These are phyloP conservation scores for Drosophila bocqueti DNA, from an alignment of 1,140 invertebrate species.

Conservation along the genomic window DNA sequence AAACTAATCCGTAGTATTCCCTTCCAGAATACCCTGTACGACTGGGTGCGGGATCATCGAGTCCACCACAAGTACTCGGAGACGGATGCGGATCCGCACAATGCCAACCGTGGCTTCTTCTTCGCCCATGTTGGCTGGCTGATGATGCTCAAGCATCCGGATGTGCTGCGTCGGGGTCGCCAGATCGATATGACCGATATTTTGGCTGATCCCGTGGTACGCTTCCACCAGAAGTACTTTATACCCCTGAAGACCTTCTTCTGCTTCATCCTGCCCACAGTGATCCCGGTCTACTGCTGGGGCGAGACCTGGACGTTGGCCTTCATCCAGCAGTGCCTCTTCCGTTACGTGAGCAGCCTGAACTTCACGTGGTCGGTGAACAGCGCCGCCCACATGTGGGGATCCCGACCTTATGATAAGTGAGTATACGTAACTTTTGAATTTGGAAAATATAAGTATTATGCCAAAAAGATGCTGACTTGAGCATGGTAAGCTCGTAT, in stretches of 20 bases:
- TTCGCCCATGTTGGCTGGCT: constrained; percentile 97
- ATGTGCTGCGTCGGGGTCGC: constrained; percentile 90
- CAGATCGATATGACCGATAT: constrained; percentile 93
- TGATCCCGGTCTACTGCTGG: constrained; percentile 91
- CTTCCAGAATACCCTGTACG: constrained; percentile 87
- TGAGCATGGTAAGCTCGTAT: not conserved
- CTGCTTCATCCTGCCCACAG: constrained; percentile 92
- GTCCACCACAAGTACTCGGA: constrained; percentile 96
- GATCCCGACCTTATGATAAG: constrained; percentile 85
- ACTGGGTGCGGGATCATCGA: constrained; percentile 93
- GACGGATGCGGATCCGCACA: constrained; percentile 96
- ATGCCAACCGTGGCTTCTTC: constrained; percentile 95
- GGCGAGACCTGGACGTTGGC: constrained; percentile 88
- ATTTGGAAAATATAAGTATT: not conserved
- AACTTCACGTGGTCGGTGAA: constrained; percentile 97
- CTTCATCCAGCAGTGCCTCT: constrained; percentile 87
- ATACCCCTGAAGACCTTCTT: constrained; percentile 88
- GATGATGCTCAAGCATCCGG: constrained; percentile 93
- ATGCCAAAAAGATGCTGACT: constrained; percentile 10
- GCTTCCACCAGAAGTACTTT: constrained; percentile 92
- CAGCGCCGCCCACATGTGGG: constrained; percentile 84
- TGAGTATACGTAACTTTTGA: constrained; percentile 53
- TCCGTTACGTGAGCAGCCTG: constrained; percentile 91
- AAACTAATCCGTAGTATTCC: not conserved
- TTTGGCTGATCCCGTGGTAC: constrained; percentile 90